Percentiles rank a stretch among this genome's conserved stretches.
Evolutionary conservation across 2,113 vertebrate genomes (phyloP).

Genomic region (Natator depressus): DNA sequence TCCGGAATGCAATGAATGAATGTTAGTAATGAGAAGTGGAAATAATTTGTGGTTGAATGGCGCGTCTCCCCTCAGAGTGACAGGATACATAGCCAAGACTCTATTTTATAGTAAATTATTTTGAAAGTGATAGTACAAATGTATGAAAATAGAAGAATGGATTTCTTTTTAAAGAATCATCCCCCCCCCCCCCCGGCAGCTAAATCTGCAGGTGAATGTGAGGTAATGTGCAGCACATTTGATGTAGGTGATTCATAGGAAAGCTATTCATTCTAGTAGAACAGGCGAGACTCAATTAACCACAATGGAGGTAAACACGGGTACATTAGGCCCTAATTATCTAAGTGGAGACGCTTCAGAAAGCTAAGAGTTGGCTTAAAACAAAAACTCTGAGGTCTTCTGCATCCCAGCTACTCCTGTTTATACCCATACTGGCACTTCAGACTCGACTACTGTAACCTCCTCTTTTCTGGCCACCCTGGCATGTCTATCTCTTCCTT

Average conservation of each 20-base stretch:
- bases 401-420: background rate
- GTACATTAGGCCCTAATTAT: background rate
- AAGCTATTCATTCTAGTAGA: background rate
- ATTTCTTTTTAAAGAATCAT: slow-evolving; percentile 42
- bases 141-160: slow-evolving; percentile 50
- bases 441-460: background rate
- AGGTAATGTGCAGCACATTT: background rate
- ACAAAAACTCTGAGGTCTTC: background rate
- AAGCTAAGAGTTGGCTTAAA: background rate
- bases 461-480: background rate
- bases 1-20: slow-evolving; percentile 60
- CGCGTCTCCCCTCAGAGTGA: slow-evolving; percentile 49
- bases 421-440: background rate
- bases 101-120: slow-evolving; percentile 58
- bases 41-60: slow-evolving; percentile 73
- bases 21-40: slow-evolving; percentile 72
- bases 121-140: slow-evolving; percentile 40
- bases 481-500: background rate
- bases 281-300: slow-evolving; percentile 6
- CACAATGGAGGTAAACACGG: background rate
- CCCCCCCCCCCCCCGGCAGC: background rate
- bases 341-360: background rate
- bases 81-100: slow-evolving; percentile 33
- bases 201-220: slow-evolving; percentile 41
- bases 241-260: background rate